A percentile compares a stretch with the other conserved stretches of the same genome.
These are phyloP conservation scores for Drosophila kikkawai DNA, from an alignment of 1,140 invertebrate genomes.

Conservation along the genomic window DNA sequence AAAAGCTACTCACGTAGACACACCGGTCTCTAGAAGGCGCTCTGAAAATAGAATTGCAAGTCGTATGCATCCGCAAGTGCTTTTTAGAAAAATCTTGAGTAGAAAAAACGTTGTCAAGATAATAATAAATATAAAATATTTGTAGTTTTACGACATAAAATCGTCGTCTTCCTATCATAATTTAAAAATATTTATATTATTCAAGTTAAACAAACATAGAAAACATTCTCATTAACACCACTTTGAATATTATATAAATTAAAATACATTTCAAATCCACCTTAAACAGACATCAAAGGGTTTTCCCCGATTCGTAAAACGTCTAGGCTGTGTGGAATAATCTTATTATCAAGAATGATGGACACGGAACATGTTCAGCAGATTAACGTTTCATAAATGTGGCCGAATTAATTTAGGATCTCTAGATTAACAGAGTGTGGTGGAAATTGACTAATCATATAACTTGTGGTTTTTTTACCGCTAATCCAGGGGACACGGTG, in stretches of 20 bases:
- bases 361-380: not conserved
- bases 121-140: no score
- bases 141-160: no score
- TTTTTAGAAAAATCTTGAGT: no score
- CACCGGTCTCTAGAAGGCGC: not conserved
- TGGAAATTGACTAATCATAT: constrained; percentile 7
- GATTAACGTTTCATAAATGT: constrained; percentile 21
- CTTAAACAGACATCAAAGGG: no score
- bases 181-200: no score
- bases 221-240: no score
- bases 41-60: constrained; percentile 21
- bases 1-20: not conserved
- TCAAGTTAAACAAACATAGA: no score
- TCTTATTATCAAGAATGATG: not conserved
- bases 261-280: no score
- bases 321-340: not conserved
- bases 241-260: no score
- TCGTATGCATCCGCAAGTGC: not conserved
- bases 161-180: no score
- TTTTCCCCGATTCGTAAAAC: no score
- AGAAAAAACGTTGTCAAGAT: no score
- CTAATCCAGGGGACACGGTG: constrained; percentile 90
- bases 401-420: not conserved
- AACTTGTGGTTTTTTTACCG: constrained; percentile 61
- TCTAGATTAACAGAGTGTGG: constrained; percentile 3